Percentiles rank a stretch among this genome's conserved stretches.
These are phyloP conservation scores for Zenarchopterus dispar DNA, from an alignment of 2,797 vertebrate species.

Conservation along the genomic window DNA sequence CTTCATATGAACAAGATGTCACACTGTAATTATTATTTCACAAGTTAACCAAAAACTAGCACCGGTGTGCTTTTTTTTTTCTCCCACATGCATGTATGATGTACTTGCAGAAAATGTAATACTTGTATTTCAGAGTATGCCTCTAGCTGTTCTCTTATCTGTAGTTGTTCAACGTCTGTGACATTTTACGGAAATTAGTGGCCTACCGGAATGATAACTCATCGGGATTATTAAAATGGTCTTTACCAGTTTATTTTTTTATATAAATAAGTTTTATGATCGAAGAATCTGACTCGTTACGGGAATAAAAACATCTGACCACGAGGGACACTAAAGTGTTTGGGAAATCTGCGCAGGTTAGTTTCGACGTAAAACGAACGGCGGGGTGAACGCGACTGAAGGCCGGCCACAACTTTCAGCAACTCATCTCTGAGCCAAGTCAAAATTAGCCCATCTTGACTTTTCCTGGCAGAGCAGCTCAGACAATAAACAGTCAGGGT, in stretches of 20 bases:
- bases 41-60: too few species aligned
- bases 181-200: background rate
- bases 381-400: background rate
- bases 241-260: too few species aligned
- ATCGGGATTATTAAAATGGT: slow-evolving; percentile 13
- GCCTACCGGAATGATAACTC: background rate
- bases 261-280: background rate
- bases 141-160: background rate
- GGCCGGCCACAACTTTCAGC: slow-evolving; percentile 58
- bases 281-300: too few species aligned
- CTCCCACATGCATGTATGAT: too few species aligned
- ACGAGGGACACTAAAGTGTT: background rate
- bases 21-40: too few species aligned
- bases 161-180: background rate
- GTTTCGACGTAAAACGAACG: slow-evolving; percentile 6
- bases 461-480: slow-evolving; percentile 53
- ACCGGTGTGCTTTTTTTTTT: too few species aligned
- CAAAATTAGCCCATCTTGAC: slow-evolving; percentile 54
- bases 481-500: slow-evolving; percentile 65
- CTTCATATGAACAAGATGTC: too few species aligned
- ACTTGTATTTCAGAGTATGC: too few species aligned
- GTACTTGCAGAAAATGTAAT: too few species aligned
- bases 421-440: slow-evolving; percentile 46
- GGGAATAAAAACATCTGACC: background rate
- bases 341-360: background rate